These are phyloP conservation scores for Synergus laeviventris DNA, from an alignment of 2,888 invertebrate genomes.

Conservation along the genomic window DNA sequence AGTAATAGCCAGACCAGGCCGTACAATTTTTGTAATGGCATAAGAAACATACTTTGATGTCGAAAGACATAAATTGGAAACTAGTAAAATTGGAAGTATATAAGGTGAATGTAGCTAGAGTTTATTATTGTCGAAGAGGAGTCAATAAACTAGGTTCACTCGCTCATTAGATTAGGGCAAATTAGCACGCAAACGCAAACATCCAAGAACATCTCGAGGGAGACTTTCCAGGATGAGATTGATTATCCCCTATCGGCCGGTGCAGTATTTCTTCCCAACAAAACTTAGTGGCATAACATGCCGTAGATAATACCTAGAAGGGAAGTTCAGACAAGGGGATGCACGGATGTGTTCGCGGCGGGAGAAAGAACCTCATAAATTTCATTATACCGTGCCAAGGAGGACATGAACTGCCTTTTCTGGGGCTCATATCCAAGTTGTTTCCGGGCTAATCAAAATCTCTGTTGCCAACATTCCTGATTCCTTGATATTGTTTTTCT, in stretches of 20 bases:
- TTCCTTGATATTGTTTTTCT: too few species aligned
- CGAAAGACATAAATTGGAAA: too few species aligned
- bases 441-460: not conserved
- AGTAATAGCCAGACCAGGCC: not conserved
- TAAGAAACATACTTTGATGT: too few species aligned
- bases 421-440: slow-evolving; percentile 29
- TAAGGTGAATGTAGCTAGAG: not conserved
- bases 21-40: not conserved
- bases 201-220: slow-evolving; percentile 60
- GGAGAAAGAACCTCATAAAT: slow-evolving; percentile 16
- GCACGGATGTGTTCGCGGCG: not conserved
- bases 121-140: not conserved
- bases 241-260: slow-evolving; percentile 73
- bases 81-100: not conserved
- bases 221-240: slow-evolving; percentile 69
- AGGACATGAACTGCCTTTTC: slow-evolving; percentile 37
- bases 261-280: slow-evolving; percentile 62
- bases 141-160: slow-evolving; percentile 45
- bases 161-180: slow-evolving; percentile 71
- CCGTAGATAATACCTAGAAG: slow-evolving; percentile 52
- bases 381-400: slow-evolving; percentile 19
- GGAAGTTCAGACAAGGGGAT: slow-evolving; percentile 47
- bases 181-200: slow-evolving; percentile 71
- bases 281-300: slow-evolving; percentile 62
- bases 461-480: too few species aligned